These are phyloP conservation scores for Oryzias woworae DNA, from an alignment of 2,113 vertebrate species.

Conservation along the genomic window DNA sequence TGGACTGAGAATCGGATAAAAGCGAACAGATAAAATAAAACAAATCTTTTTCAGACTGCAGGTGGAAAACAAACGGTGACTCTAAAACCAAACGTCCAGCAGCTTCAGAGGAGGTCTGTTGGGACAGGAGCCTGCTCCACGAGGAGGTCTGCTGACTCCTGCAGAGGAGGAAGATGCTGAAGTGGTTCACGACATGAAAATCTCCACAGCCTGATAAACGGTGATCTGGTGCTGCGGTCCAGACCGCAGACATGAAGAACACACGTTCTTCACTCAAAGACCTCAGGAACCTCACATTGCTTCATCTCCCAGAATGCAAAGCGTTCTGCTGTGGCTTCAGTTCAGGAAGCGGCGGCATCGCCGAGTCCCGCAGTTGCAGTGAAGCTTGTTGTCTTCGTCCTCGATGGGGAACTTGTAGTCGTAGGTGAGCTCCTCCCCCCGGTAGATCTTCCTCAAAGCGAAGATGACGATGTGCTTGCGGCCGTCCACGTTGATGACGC, in stretches of 20 bases:
- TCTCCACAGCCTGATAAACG: background rate
- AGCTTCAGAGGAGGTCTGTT: conserved; percentile 43
- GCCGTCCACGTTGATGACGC: conserved; percentile 90
- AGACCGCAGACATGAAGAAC: too few relatives aligned
- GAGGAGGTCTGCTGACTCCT: too few relatives aligned
- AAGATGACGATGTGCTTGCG: conserved; percentile 95
- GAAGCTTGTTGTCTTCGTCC: conserved; percentile 88
- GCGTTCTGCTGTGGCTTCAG: conserved; percentile 50
- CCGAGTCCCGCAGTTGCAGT: conserved; percentile 86
- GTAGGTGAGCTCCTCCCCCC: conserved; percentile 91
- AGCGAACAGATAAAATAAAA: conserved; percentile 50
- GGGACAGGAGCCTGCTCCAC: conserved; percentile 3
- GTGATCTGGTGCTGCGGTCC: background rate
- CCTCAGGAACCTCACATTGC: conserved; percentile 1
- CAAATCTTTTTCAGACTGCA: conserved; percentile 18
- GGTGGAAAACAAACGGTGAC: background rate
- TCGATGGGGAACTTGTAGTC: conserved; percentile 95
- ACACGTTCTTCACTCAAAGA: too few relatives aligned
- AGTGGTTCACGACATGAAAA: conserved; percentile 9
- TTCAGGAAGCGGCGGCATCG: conserved; percentile 89
- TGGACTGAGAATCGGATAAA: conserved; percentile 44
- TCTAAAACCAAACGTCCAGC: conserved; percentile 56
- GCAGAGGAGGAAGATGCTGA: too few relatives aligned
- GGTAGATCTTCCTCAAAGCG: conserved; percentile 87
- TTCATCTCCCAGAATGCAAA: background rate